phyloP scores from a whole-genome alignment of 2,888 invertebrate genomes.

The Microchrysa polita region DNA sequence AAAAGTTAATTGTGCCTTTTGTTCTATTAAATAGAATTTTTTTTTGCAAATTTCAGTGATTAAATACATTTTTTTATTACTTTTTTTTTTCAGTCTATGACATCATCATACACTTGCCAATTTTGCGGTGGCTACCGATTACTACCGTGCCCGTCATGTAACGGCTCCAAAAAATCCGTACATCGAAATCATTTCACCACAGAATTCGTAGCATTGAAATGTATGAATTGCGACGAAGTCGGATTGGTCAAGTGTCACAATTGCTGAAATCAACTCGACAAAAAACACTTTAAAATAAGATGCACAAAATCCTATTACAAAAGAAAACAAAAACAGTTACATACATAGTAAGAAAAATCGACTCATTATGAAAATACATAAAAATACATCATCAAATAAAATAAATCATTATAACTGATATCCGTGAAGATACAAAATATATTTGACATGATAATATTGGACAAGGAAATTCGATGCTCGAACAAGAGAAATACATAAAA shows the following conservation, averaged over 20 bases:
- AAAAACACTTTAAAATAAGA: background rate
- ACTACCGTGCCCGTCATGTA: conserved; percentile 90
- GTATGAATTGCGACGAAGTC: conserved; percentile 95
- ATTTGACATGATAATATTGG: no score
- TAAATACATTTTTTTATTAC: conserved; percentile 25
- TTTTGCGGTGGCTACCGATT: conserved; percentile 92
- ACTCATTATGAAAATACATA: no score
- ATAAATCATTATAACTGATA: no score
- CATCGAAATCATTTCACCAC: conserved; percentile 94
- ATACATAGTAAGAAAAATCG: no score
- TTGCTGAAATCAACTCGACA: conserved; percentile 69
- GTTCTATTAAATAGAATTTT: no score
- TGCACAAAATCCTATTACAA: conserved; percentile 6
- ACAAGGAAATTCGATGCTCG: no score
- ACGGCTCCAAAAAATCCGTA: conserved; percentile 95
- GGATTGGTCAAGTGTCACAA: conserved; percentile 89
- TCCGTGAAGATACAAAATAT: no score
- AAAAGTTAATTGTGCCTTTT: no score
- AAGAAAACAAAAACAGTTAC: no score
- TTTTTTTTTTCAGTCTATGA: conserved; percentile 75
- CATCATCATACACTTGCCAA: conserved; percentile 83
- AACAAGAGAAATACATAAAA: no score
- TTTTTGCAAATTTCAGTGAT: background rate
- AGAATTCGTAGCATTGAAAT: conserved; percentile 92
- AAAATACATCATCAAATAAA: no score